Conservation (phyloP, 2,888 invertebrate genomes). For the Idaea biselata region DNA sequence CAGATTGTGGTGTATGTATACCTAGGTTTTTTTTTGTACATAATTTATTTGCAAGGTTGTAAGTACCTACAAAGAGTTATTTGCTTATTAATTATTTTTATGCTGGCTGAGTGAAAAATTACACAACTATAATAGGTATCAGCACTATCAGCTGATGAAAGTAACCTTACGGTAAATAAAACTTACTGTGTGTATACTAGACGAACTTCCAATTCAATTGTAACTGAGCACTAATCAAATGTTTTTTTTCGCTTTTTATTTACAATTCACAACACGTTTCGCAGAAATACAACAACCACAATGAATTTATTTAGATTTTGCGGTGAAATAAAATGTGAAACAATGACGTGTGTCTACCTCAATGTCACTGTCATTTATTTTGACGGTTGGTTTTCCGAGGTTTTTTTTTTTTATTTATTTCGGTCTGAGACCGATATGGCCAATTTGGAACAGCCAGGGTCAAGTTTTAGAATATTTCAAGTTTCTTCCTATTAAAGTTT, state of each 20-base stretch:
- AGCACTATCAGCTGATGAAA: background rate
- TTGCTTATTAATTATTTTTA: no score
- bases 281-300: constrained; percentile 15
- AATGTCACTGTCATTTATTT: constrained; percentile 2
- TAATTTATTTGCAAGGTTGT: background rate
- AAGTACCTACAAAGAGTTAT: background rate
- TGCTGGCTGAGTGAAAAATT: background rate
- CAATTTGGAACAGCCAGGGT: no score
- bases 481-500: no score
- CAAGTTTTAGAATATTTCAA: no score
- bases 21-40: no score
- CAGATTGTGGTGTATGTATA: no score
- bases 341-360: background rate
- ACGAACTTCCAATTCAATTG: background rate
- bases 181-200: background rate
- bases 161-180: background rate
- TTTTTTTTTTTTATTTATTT: no score
- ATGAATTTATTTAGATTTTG: constrained; percentile 8
- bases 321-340: background rate
- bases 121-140: background rate
- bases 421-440: no score
- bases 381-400: no score
- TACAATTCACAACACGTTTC: background rate
- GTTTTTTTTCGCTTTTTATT: background rate
- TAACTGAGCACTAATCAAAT: background rate